Evolutionary conservation across 2,888 invertebrate species (phyloP).

Genomic region (Neoitamus cyanurus): DNA sequence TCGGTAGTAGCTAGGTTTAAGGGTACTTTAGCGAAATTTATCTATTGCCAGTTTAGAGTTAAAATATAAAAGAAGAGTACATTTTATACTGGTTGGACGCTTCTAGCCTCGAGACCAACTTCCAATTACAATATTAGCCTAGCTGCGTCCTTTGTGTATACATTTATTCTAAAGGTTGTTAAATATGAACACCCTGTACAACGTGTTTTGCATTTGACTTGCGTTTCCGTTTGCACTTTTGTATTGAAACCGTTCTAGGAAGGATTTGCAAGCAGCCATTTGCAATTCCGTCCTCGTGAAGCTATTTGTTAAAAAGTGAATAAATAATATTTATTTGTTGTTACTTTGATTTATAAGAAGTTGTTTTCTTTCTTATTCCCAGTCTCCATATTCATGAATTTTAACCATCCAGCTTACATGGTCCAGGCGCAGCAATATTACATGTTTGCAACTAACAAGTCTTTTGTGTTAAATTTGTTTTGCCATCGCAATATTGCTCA

Average conservation of each 20-base stretch:
- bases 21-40: neutral
- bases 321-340: neutral
- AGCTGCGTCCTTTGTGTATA: constrained; percentile 34
- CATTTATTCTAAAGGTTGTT: constrained; percentile 10
- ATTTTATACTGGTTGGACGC: constrained; percentile 7
- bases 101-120: neutral
- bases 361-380: neutral
- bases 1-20: constrained; percentile 1
- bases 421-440: too few species aligned
- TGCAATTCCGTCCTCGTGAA: constrained; percentile 16
- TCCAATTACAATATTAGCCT: neutral
- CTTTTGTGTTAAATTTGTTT: too few species aligned
- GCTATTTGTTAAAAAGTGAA: constrained; percentile 7
- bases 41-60: neutral
- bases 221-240: neutral
- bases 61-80: neutral
- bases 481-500: too few species aligned
- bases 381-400: neutral
- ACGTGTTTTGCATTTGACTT: constrained; percentile 40
- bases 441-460: too few species aligned
- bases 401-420: too few species aligned
- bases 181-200: constrained; percentile 45
- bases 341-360: neutral
- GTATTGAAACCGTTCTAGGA: constrained; percentile 27
- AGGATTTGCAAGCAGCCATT: constrained; percentile 39